Evolutionary conservation across 2,888 invertebrate species (phyloP).

Genomic region (Drosophila formosana): DNA sequence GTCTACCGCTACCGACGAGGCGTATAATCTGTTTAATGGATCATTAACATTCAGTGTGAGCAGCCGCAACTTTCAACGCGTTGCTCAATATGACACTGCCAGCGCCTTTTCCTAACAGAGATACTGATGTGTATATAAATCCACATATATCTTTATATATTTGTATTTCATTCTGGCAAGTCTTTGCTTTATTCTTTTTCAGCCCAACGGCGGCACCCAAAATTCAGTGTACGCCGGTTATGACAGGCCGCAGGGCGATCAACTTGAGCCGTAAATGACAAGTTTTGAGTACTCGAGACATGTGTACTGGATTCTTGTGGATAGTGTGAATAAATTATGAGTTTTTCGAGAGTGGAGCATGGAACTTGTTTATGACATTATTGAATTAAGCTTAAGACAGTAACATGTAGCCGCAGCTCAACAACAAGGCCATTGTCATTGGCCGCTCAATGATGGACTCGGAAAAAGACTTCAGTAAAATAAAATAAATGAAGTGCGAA

Average conservation of each 20-base stretch:
- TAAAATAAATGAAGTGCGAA: neutral
- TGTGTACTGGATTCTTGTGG: constrained; percentile 30
- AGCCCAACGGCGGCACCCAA: constrained; percentile 40
- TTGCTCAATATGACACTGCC: constrained; percentile 58
- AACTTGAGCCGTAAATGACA: constrained; percentile 20
- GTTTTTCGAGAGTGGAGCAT: constrained; percentile 9
- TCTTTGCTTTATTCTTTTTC: constrained; percentile 3
- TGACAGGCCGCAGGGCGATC: constrained; percentile 23
- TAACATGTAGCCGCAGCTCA: constrained; percentile 21
- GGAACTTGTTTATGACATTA: constrained; percentile 73
- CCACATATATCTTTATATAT: constrained; percentile 3
- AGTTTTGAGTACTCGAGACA: constrained; percentile 27
- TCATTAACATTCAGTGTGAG: constrained; percentile 74
- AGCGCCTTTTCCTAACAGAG: constrained; percentile 53
- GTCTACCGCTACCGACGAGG: constrained; percentile 40
- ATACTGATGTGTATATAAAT: constrained; percentile 12
- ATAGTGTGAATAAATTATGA: constrained; percentile 47
- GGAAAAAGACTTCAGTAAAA: constrained; percentile 5
- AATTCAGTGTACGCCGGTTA: constrained; percentile 33
- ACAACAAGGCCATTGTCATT: constrained; percentile 37
- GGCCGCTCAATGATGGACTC: constrained; percentile 3
- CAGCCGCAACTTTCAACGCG: constrained; percentile 54
- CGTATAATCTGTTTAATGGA: constrained; percentile 79
- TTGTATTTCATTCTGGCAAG: constrained; percentile 22
- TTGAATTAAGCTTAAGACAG: constrained; percentile 54